Conservation (phyloP, 2,888 invertebrate genomes). For the Sussaba pulchella region DNA sequence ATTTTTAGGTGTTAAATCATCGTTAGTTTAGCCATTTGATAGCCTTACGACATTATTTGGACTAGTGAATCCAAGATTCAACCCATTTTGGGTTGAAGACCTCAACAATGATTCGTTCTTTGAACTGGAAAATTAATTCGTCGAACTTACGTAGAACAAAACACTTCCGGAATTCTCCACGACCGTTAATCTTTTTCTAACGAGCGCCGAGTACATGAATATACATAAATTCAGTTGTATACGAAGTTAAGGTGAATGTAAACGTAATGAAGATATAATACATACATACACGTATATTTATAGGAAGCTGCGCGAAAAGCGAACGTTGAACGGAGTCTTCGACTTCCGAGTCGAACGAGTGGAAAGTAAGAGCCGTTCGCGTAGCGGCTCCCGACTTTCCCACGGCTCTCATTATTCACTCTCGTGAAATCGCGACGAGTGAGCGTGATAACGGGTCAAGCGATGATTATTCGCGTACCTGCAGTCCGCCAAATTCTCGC, state of each 20-base stretch:
- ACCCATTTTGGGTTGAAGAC: too few species aligned
- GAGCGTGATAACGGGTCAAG: slow-evolving; percentile 21
- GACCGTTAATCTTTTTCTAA: neutral
- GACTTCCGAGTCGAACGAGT: slow-evolving; percentile 55
- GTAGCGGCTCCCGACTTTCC: slow-evolving; percentile 48
- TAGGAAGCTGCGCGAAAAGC: neutral
- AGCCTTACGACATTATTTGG: too few species aligned
- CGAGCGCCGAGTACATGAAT: neutral
- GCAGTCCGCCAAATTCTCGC: too few species aligned
- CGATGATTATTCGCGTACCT: too few species aligned
- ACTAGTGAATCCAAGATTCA: too few species aligned
- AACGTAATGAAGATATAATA: neutral
- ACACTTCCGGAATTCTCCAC: neutral
- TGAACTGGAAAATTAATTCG: slow-evolving; percentile 22
- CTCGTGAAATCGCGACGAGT: slow-evolving; percentile 26
- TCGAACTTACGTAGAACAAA: slow-evolving; percentile 17
- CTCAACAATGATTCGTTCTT: too few species aligned
- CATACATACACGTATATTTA: slow-evolving; percentile 3
- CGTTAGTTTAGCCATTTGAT: too few species aligned
- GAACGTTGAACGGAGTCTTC: slow-evolving; percentile 37
- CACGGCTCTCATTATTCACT: slow-evolving; percentile 51
- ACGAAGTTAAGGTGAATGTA: too few species aligned
- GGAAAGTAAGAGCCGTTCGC: slow-evolving; percentile 59
- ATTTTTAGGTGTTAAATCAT: too few species aligned
- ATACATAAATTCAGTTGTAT: neutral